Evolutionary conservation across 2,113 vertebrate genomes (phyloP).

Genomic region (Gymnorhina tibicen): DNA sequence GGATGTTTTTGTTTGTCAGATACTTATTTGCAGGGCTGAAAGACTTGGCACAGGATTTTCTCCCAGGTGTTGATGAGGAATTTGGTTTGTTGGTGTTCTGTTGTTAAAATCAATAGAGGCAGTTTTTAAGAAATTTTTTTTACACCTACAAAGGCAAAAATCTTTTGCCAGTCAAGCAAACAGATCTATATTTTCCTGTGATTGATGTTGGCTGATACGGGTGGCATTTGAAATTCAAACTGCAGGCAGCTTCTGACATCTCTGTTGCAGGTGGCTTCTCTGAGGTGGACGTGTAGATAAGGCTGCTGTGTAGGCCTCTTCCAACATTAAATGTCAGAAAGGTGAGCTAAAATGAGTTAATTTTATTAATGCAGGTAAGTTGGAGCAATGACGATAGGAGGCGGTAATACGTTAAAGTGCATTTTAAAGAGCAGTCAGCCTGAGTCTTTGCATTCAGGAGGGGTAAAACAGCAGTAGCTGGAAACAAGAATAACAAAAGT

Average conservation of each 20-base stretch:
- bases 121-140: not conserved
- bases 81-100: not conserved
- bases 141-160: not conserved
- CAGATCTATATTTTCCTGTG: not conserved
- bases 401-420: not conserved
- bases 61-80: not conserved
- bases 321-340: not conserved
- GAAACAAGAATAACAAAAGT: not conserved
- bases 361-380: not conserved
- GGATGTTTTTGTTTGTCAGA: not conserved
- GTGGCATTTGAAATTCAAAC: constrained; percentile 2
- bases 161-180: not conserved
- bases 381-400: not conserved
- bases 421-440: not conserved
- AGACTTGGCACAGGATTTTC: not conserved
- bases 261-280: not conserved
- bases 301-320: not conserved
- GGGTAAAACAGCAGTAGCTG: not conserved
- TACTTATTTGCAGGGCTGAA: not conserved
- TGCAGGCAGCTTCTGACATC: not conserved
- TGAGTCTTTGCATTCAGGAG: not conserved
- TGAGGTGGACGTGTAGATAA: not conserved
- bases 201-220: not conserved
- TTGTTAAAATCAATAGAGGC: not conserved
- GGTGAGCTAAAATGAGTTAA: not conserved